A percentile compares a stretch with the other conserved stretches of the same genome.
phyloP scores from a whole-genome alignment of 2,113 vertebrate species.

The Rhea americana region DNA sequence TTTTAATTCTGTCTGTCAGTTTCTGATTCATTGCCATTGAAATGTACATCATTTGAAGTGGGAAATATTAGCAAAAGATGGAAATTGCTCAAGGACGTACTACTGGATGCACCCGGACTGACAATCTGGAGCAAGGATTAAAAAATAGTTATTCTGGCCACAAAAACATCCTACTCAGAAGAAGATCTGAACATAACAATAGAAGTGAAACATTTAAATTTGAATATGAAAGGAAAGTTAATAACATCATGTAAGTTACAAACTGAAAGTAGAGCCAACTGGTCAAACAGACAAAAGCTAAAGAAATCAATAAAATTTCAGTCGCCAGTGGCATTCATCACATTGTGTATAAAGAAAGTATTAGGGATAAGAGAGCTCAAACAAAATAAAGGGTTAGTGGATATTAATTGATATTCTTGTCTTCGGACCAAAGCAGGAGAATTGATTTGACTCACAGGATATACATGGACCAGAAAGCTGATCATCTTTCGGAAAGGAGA shows the following conservation, averaged over 20 bases:
- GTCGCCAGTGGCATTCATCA: not conserved
- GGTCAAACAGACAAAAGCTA: not conserved
- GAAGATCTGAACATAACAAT: not conserved
- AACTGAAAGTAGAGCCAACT: not conserved
- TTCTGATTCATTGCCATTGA: constrained; percentile 60
- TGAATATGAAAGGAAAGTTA: not conserved
- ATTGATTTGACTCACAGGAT: not conserved
- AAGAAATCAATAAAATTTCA: not conserved
- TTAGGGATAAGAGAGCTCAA: not conserved
- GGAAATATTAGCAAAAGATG: constrained; percentile 67
- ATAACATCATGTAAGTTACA: not conserved
- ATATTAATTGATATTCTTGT: not conserved
- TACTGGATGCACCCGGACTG: constrained; percentile 58
- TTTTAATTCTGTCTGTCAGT: constrained; percentile 71
- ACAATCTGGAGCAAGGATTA: not conserved
- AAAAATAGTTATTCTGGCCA: constrained; percentile 2
- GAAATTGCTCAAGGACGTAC: constrained; percentile 57
- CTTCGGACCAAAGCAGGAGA: not conserved
- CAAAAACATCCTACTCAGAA: not conserved
- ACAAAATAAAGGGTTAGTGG: not conserved
- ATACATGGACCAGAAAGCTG: not conserved
- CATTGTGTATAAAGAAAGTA: not conserved
- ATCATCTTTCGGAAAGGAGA: not conserved
- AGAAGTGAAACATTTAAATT: not conserved
- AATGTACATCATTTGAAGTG: constrained; percentile 68